These are phyloP conservation scores for Leptinotarsa texana DNA, from an alignment of 1,140 invertebrate genomes.

Conservation along the genomic window DNA sequence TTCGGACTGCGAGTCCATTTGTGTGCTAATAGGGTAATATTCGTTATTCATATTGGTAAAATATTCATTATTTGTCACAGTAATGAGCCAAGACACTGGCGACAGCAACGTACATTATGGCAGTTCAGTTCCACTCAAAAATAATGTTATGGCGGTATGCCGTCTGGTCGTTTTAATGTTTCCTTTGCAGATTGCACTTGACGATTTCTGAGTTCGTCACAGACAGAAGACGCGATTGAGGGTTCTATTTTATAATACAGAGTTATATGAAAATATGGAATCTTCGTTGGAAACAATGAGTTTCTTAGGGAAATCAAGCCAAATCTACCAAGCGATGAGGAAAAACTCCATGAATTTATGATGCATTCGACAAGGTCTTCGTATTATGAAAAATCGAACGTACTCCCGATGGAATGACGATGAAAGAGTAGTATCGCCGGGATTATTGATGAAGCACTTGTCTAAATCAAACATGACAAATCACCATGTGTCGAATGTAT, in stretches of 20 bases:
- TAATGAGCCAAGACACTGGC: not conserved
- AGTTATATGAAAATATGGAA: too few relatives aligned
- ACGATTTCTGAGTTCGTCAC: too few relatives aligned
- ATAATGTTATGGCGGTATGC: not conserved
- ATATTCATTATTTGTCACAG: conserved; percentile 2
- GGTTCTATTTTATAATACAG: too few relatives aligned
- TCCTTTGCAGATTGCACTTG: not conserved
- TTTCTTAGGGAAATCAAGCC: too few relatives aligned
- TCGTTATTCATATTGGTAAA: conserved; percentile 19
- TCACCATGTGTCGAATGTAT: not conserved
- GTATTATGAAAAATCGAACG: too few relatives aligned
- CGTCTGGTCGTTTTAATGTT: not conserved
- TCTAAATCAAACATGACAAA: conserved; percentile 16
- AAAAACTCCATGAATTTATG: too few relatives aligned
- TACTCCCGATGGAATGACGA: not conserved
- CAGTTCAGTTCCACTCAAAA: not conserved
- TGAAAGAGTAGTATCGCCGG: not conserved
- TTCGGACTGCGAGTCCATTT: not conserved
- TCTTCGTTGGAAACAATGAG: too few relatives aligned
- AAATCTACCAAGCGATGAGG: too few relatives aligned
- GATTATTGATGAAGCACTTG: conserved; percentile 11
- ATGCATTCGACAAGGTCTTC: too few relatives aligned
- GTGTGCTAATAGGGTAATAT: conserved; percentile 10
- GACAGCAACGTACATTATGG: not conserved
- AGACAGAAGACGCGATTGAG: too few relatives aligned